Evolutionary conservation across 1,140 invertebrate genomes (phyloP).

Genomic region (Bombus turneri): DNA sequence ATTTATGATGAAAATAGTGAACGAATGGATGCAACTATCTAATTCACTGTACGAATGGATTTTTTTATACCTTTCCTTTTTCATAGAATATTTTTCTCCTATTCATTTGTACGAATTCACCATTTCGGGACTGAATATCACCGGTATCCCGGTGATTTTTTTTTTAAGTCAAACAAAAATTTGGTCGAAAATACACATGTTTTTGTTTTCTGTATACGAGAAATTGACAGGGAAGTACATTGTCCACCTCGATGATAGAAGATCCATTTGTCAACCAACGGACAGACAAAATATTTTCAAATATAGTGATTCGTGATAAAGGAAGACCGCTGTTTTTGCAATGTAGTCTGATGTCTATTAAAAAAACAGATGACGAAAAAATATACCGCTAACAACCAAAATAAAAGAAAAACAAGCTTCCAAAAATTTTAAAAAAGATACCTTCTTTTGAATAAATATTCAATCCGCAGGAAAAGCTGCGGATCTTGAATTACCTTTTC

Average conservation of each 20-base stretch:
- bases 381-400: too few relatives aligned
- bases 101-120: neutral
- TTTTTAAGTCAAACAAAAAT: neutral
- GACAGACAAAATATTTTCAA: slow-evolving; percentile 1
- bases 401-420: neutral
- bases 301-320: slow-evolving; percentile 8
- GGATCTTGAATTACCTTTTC: neutral
- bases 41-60: neutral
- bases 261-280: neutral
- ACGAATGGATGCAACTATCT: neutral
- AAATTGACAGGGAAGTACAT: neutral
- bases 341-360: neutral
- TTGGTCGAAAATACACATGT: neutral
- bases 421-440: neutral
- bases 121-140: neutral
- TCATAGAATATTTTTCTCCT: neutral
- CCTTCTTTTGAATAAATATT: neutral
- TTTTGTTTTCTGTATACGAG: neutral
- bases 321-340: neutral
- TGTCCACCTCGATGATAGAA: slow-evolving; percentile 9
- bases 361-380: neutral
- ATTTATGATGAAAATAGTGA: too few relatives aligned
- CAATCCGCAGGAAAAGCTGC: neutral
- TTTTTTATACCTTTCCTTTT: neutral
- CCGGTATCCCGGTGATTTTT: neutral